phyloP scores from a whole-genome alignment of 2,113 vertebrate species.

The Willisornis vidua region DNA sequence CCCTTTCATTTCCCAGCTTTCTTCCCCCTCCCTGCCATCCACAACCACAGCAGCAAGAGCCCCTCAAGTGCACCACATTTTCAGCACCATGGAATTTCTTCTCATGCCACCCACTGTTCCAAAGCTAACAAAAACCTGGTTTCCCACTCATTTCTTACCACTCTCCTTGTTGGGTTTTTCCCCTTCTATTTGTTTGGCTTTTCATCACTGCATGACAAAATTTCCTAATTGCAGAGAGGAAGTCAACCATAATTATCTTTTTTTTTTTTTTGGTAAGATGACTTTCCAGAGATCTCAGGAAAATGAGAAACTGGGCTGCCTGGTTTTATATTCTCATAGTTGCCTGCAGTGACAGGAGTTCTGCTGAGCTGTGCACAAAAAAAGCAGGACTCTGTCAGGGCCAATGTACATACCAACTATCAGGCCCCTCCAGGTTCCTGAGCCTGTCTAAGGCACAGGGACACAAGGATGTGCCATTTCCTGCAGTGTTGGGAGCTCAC shows the following conservation, averaged over 20 bases:
- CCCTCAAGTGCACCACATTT: constrained; percentile 29
- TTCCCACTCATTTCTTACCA: constrained; percentile 38
- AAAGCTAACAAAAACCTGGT: constrained; percentile 14
- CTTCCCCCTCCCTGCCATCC: neutral
- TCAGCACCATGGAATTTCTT: constrained; percentile 52
- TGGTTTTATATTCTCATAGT: neutral
- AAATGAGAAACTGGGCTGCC: neutral
- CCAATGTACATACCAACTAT: neutral
- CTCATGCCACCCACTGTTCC: constrained; percentile 18
- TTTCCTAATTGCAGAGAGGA: constrained; percentile 26
- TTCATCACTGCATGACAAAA: constrained; percentile 16
- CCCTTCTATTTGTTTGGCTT: constrained; percentile 19
- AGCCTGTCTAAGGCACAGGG: neutral
- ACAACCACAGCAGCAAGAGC: neutral
- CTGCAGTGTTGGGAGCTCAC: neutral
- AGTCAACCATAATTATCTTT: constrained; percentile 33
- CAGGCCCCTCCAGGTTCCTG: fast-evolving
- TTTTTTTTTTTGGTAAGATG: constrained; percentile 27
- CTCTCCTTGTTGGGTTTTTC: neutral
- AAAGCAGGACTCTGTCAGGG: neutral
- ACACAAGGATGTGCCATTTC: neutral
- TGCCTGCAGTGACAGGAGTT: neutral
- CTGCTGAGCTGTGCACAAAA: neutral
- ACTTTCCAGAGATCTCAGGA: constrained; percentile 19
- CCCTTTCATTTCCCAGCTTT: constrained; percentile 40